Base-by-base conservation (phyloP, 1,140 invertebrate species). In the Trachelipus rathkii region DNA sequence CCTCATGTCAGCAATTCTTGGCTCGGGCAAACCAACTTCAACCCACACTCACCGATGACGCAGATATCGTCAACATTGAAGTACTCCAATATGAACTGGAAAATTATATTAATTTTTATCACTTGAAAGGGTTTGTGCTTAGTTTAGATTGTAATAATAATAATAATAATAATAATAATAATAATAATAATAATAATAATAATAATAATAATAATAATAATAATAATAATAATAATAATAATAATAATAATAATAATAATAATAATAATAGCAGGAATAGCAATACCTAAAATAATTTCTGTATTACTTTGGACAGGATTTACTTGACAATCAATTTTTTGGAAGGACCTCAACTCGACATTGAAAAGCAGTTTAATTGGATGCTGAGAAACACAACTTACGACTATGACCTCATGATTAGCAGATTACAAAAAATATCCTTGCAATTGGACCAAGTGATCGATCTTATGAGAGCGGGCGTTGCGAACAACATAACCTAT, bases 311-410 rank as follows among this genome's bases (percentile, higher is more conserved):
- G 23, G 24, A 50, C 67, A 80, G 79, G 24, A 78, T 77, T 76
- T 71, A 81, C 21, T 74, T 77, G 19, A 82, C 82, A 6, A 69
- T 83, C 10, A 78, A 75, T n/a, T 82, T 77, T 75, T 71, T 78
- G 73, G 82, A 83, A 73, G 82, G 82, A 8, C 67, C 81, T 13
- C 82, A 83, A 15, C 44, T 79, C 8, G 82, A 83, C 76, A 78
- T 83, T 44, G 78, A 82, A 46, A 67, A 75, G 13, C 81, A 83
- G 6, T 69, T 82, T 10, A 74, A 71, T 0, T 83, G 81, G 82
- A 81, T 79, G 77, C 68, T 66, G 0, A 78, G 81, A 23, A 73
- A 78, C 15, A 73, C 75, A 15, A 24, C 24, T 15, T 11, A 74
- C 0, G 81, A 82, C 74, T 83, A 78, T 72, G 74, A 78, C 4